Percentiles rank a stretch among this genome's conserved stretches.
Conservation (phyloP, 2,888 invertebrate genomes). For the Nasonia oneida region DNA sequence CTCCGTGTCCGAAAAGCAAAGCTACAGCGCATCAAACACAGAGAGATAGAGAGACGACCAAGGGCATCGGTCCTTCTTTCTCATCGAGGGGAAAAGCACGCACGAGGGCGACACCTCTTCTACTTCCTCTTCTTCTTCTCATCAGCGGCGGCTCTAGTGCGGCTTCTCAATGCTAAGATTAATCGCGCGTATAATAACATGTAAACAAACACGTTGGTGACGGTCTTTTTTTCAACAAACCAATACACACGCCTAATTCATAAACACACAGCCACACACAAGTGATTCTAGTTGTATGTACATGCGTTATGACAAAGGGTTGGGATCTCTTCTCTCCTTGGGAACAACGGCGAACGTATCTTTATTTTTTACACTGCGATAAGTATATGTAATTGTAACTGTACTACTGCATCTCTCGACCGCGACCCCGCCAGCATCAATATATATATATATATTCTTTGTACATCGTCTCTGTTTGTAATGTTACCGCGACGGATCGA, state of each 20-base stretch:
- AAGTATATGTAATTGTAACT: constrained; percentile 34
- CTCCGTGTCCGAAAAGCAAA: constrained; percentile 10
- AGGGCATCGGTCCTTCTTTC: constrained; percentile 46
- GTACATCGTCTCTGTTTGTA: no score
- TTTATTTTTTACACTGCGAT: constrained; percentile 54
- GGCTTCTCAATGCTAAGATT: constrained; percentile 4
- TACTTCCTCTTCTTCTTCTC: neutral
- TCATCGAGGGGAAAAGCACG: constrained; percentile 64
- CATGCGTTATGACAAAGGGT: constrained; percentile 38
- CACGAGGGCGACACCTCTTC: constrained; percentile 62
- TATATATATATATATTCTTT: no score
- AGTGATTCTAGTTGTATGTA: constrained; percentile 73
- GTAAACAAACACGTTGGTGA: constrained; percentile 56
- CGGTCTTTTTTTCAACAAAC: constrained; percentile 39
- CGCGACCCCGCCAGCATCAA: neutral
- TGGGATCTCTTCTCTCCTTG: constrained; percentile 45
- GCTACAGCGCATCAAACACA: neutral
- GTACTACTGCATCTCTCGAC: constrained; percentile 40
- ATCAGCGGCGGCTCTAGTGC: constrained; percentile 3
- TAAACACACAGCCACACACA: constrained; percentile 58
- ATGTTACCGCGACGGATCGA: no score
- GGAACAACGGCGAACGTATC: constrained; percentile 13
- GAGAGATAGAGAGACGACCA: constrained; percentile 6
- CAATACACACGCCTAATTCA: constrained; percentile 8
- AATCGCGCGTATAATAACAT: constrained; percentile 23